phyloP scores from a whole-genome alignment of 2,888 invertebrate species.

The Metellina segmentata region DNA sequence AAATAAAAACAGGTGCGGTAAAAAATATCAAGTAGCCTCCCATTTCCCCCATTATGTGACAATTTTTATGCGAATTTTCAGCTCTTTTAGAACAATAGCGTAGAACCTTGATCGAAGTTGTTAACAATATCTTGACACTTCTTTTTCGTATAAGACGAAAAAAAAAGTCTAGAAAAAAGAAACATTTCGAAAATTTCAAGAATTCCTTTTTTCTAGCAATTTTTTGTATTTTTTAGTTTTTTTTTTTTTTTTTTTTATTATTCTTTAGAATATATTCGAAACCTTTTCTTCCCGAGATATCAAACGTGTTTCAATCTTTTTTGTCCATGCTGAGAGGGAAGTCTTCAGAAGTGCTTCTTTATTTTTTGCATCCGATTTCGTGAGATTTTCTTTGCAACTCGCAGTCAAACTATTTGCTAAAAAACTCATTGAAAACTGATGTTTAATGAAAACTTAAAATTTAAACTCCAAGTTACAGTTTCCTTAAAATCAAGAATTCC shows the following conservation, averaged over 20 bases:
- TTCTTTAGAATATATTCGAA: neutral
- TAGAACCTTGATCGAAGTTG: neutral
- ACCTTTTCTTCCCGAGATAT: neutral
- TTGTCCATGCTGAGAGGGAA: neutral
- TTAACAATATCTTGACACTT: neutral
- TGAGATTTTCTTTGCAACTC: neutral
- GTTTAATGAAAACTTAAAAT: too few relatives aligned
- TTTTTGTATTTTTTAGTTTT: neutral
- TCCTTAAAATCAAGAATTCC: too few relatives aligned
- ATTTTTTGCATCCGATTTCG: neutral
- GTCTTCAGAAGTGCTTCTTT: neutral
- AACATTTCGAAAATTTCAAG: neutral
- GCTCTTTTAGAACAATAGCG: neutral
- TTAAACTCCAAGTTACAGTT: too few relatives aligned
- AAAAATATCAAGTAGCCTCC: too few relatives aligned
- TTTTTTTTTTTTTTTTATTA: neutral
- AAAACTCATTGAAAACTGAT: too few relatives aligned
- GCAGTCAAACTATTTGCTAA: too few relatives aligned
- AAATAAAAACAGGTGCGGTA: too few relatives aligned
- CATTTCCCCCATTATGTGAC: too few relatives aligned
- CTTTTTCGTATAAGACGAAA: neutral
- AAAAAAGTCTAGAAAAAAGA: neutral
- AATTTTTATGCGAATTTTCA: neutral
- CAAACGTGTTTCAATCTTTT: neutral
- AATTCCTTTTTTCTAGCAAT: neutral